Evolutionary conservation across 2,113 vertebrate species (phyloP), one percentile per base, ranked within the genome.

Genomic region (Ramphastos sulfuratus): DNA sequence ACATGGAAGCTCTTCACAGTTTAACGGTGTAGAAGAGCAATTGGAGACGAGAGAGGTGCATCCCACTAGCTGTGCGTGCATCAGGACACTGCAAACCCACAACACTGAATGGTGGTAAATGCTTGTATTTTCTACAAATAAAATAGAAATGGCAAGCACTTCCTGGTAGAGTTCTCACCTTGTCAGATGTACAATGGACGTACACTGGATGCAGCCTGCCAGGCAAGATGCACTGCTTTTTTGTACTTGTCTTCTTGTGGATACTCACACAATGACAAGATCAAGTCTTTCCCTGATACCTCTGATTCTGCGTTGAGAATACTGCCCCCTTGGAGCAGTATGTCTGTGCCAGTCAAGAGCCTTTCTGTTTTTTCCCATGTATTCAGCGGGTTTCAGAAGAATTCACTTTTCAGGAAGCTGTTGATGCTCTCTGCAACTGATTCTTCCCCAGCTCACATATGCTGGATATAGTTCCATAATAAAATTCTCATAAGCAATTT

Each of bases 401-500:
- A 44, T 15, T 82, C n/a, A 20, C 44, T 87, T 91, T 86, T 52
- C 63, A 76, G 67, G 50, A 71, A 70, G 64, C 17, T 66, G 42
- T 74, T 89, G 66, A 30, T 72, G 27, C 42, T 42, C n/a, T 85
- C 59, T 59, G 31, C 59, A 91, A 2, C 59, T 89, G 82, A 85
- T 73, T 35, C 39, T 55, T 86, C 66, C 75, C 44, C 0, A 0
- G 44, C 50, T 93, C 65, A 71, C 67, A 74, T 90, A 78, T 75
- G 37, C 61, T 86, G 70, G 69, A 37, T 91, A 63, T 84, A 78
- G 58, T 56, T 78, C 21, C 19, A 24, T 78, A 89, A 87, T 87
- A 56, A 82, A 91, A 85, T 83, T 82, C 64, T 87, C 39, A 66
- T 19, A 70, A 79, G 78, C 82, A 69, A 82, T 87, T 85, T 79